A percentile compares a stretch with the other conserved stretches of the same genome.
phyloP scores from a whole-genome alignment of 2,888 invertebrate species.

The Cataglyphis altisquamis region DNA sequence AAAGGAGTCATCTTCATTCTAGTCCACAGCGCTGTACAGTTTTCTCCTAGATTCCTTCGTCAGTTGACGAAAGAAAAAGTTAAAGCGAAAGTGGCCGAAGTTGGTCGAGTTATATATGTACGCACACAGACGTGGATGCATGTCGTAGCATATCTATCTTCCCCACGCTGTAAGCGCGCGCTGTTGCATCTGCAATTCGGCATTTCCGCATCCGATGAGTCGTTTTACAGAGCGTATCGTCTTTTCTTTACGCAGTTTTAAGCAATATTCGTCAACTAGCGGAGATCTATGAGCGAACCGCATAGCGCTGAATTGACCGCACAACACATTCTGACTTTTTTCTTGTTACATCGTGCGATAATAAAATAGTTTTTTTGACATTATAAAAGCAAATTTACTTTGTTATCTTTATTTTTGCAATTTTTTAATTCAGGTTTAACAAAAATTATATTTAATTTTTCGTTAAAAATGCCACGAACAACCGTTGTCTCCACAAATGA shows the following conservation, averaged over 20 bases:
- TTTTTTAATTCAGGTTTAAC: not conserved
- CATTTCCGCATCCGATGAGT: not conserved
- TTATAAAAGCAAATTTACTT: constrained; percentile 1
- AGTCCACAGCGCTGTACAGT: too few relatives aligned
- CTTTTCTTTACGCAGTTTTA: not conserved
- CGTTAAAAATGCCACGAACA: not conserved
- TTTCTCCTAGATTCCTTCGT: too few relatives aligned
- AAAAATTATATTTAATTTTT: not conserved
- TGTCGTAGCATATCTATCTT: too few relatives aligned
- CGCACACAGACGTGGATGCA: too few relatives aligned
- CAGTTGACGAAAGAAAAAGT: too few relatives aligned
- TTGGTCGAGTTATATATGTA: too few relatives aligned
- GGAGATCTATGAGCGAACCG: not conserved
- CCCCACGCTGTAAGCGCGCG: too few relatives aligned
- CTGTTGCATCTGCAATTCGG: too few relatives aligned
- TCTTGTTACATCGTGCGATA: not conserved
- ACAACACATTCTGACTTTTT: not conserved
- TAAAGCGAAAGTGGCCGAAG: too few relatives aligned
- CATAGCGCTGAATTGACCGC: not conserved
- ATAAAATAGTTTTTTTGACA: constrained; percentile 3
- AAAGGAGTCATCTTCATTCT: too few relatives aligned
- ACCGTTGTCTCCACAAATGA: not conserved
- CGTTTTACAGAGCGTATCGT: not conserved
- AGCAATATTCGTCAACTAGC: not conserved
- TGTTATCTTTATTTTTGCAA: not conserved